phyloP scores from a whole-genome alignment of 2,113 vertebrate genomes.

The Pedetes capensis region DNA sequence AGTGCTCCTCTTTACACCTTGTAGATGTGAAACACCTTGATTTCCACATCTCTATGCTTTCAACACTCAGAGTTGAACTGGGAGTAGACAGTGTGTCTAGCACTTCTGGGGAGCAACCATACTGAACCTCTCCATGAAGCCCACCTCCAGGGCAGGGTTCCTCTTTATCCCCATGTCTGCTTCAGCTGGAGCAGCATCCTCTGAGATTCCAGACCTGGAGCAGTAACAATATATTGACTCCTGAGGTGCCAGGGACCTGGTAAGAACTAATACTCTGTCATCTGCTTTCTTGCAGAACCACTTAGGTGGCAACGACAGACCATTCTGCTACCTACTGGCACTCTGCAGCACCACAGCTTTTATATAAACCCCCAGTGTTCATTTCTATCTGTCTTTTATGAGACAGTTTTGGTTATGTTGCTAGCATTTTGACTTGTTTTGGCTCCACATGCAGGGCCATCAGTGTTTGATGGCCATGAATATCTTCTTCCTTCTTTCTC shows the following conservation, averaged over 20 bases:
- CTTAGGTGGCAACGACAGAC: not conserved
- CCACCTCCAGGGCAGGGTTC: not conserved
- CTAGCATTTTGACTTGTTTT: not conserved
- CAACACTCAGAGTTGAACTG: not conserved
- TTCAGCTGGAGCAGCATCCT: not conserved
- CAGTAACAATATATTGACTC: not conserved
- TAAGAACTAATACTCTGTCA: not conserved
- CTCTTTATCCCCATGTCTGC: not conserved
- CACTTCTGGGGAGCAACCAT: not conserved
- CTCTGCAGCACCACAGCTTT: no score
- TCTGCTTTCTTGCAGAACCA: not conserved
- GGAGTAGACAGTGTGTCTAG: not conserved
- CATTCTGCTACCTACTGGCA: not conserved
- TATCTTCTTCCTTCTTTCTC: not conserved
- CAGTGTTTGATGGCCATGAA: not conserved
- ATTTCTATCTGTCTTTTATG: not conserved
- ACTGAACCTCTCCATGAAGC: not conserved
- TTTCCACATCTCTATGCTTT: not conserved
- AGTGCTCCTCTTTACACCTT: not conserved
- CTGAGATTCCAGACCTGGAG: not conserved
- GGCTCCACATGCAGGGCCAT: no score
- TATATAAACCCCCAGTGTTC: not conserved
- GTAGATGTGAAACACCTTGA: not conserved
- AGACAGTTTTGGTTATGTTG: not conserved
- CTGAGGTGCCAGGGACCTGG: not conserved